Conservation (phyloP, 1,140 invertebrate genomes). For the Euborellia annulipes region DNA sequence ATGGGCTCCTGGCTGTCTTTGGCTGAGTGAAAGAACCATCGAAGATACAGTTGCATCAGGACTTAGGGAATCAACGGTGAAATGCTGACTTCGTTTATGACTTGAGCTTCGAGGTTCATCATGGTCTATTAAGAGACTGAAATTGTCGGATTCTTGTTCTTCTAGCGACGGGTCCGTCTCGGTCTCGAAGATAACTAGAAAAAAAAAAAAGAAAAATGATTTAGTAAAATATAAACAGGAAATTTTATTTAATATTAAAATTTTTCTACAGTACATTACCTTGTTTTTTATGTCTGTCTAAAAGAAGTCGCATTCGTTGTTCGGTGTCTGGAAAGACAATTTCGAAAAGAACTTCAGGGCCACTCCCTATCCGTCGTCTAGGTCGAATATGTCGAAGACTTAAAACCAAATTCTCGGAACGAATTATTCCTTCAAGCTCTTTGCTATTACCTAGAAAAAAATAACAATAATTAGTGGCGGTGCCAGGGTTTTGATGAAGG, state of each 20-base stretch:
- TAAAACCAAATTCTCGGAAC: slow-evolving; percentile 41
- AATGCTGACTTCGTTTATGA: slow-evolving; percentile 23
- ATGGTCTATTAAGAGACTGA: no score
- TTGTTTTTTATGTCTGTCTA: slow-evolving; percentile 43
- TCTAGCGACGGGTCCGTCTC: slow-evolving; percentile 24
- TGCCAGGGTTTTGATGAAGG: no score
- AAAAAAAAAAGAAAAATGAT: slow-evolving; percentile 12
- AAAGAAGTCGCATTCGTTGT: slow-evolving; percentile 43
- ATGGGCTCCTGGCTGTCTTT: slow-evolving; percentile 31
- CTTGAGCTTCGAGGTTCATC: no score
- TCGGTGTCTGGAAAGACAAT: slow-evolving; percentile 42
- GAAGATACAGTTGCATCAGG: slow-evolving; percentile 31
- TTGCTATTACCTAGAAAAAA: slow-evolving; percentile 34
- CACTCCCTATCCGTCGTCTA: slow-evolving; percentile 31
- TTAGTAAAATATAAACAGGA: not conserved
- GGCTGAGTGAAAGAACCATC: slow-evolving; percentile 35
- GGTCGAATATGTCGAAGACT: slow-evolving; percentile 41
- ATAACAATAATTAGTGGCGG: not conserved
- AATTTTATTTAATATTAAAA: no score
- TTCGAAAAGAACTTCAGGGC: slow-evolving; percentile 42
- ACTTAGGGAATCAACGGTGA: slow-evolving; percentile 33
- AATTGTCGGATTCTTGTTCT: no score
- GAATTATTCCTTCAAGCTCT: slow-evolving; percentile 37
- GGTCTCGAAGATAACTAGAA: slow-evolving; percentile 40
- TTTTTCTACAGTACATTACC: slow-evolving; percentile 22